Conservation (phyloP, 2,797 vertebrate species). For the Enteromius trimaculatus region DNA sequence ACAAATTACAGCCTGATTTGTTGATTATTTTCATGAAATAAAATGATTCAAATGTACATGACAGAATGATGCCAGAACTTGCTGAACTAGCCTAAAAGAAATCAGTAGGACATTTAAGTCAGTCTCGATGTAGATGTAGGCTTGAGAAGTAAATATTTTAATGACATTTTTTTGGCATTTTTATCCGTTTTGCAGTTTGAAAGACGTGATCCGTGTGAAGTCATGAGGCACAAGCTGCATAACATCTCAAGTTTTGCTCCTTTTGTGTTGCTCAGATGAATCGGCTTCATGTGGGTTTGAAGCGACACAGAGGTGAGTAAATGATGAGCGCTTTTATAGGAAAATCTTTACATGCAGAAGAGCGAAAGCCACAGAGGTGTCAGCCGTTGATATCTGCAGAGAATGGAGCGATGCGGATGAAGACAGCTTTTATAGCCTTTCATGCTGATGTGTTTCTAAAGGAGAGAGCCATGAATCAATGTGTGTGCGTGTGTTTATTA, state of each 20-base stretch:
- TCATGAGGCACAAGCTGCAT: background rate
- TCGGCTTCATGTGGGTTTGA: background rate
- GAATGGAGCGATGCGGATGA: background rate
- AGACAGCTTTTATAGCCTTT: background rate
- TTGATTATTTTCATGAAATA: background rate
- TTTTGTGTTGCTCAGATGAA: background rate
- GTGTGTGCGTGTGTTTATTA: background rate
- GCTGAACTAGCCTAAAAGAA: background rate
- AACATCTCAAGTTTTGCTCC: background rate
- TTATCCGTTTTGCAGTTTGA: background rate
- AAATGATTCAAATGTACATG: background rate
- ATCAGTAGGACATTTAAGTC: background rate
- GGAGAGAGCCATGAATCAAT: background rate
- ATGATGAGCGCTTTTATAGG: background rate
- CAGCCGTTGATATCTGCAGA: background rate
- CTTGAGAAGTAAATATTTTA: background rate
- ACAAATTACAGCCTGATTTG: background rate
- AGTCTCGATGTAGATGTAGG: background rate
- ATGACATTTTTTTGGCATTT: background rate
- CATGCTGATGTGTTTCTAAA: background rate
- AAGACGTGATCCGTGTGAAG: background rate
- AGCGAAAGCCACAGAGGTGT: background rate
- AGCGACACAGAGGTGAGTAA: background rate
- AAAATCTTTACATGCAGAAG: background rate
- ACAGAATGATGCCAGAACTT: background rate